A percentile compares a stretch with the other conserved stretches of the same genome.
Conservation (phyloP, 2,797 vertebrate species). For the Mormyrus proboscirostris region DNA sequence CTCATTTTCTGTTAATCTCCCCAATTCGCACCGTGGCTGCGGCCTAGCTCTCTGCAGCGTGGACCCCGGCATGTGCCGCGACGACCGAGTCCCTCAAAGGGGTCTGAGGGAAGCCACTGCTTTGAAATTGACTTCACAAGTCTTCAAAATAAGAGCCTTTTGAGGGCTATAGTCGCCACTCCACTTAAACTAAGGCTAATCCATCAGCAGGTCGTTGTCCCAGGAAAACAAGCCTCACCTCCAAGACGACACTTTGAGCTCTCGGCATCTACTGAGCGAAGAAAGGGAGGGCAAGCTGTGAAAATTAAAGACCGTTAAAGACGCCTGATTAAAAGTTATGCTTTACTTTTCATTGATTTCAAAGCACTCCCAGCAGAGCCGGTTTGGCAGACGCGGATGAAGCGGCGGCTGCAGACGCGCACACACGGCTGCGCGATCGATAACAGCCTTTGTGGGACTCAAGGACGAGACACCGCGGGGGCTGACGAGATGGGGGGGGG, state of each 20-base stretch:
- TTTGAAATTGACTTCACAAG: not conserved
- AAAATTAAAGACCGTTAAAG: not conserved
- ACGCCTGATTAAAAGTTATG: slow-evolving; percentile 12
- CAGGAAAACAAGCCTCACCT: not conserved
- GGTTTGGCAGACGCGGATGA: not conserved
- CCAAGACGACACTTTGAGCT: not conserved
- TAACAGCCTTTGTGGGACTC: slow-evolving; percentile 60
- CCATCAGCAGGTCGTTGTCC: not conserved
- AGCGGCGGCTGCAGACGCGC: not conserved
- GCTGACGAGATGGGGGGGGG: slow-evolving; percentile 50
- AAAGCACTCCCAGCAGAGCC: not conserved
- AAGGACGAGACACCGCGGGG: slow-evolving; percentile 54
- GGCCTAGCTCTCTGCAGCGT: not conserved
- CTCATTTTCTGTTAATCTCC: slow-evolving; percentile 68
- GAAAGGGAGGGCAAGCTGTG: not conserved
- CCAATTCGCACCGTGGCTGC: not conserved
- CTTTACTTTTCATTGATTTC: slow-evolving; percentile 9
- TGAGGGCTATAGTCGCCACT: not conserved
- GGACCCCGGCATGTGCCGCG: not conserved
- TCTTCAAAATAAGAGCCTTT: not conserved
- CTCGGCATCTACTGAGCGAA: not conserved
- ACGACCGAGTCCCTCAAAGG: not conserved
- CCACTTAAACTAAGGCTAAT: not conserved
- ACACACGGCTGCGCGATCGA: slow-evolving; percentile 56
- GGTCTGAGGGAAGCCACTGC: not conserved